These are phyloP conservation scores for Misgurnus anguillicaudatus DNA, from an alignment of 2,113 vertebrate genomes.

Conservation along the genomic window DNA sequence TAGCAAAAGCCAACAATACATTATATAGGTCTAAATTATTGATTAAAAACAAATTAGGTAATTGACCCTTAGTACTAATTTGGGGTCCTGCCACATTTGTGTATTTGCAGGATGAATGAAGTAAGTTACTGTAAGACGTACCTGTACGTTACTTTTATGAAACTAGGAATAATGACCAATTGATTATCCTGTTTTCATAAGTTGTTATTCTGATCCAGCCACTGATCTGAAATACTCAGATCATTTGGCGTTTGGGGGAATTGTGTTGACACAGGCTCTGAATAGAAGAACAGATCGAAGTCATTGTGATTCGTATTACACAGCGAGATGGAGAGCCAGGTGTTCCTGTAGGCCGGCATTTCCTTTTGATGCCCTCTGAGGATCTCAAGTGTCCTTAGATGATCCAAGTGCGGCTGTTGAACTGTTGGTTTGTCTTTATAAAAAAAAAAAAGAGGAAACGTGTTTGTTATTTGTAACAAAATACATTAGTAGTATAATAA, in stretches of 20 bases:
- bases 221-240: background rate
- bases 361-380: slow-evolving; percentile 61
- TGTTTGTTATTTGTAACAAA: too few relatives aligned
- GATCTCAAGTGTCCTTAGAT: background rate
- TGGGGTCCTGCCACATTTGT: too few relatives aligned
- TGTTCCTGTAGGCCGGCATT: slow-evolving; percentile 37
- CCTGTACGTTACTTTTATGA: too few relatives aligned
- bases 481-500: too few relatives aligned
- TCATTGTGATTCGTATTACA: slow-evolving; percentile 69
- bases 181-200: background rate
- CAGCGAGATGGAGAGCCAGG: slow-evolving; percentile 59
- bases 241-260: slow-evolving; percentile 59
- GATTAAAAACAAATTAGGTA: too few relatives aligned
- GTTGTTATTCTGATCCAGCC: background rate
- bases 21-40: too few relatives aligned
- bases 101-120: too few relatives aligned
- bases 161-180: background rate
- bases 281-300: slow-evolving; percentile 71
- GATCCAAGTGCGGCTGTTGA: background rate
- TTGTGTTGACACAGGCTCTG: slow-evolving; percentile 68
- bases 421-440: background rate
- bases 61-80: too few relatives aligned
- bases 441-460: too few relatives aligned
- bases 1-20: too few relatives aligned
- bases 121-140: too few relatives aligned